Evolutionary conservation across 2,113 vertebrate genomes (phyloP), one percentile per base, ranked within the genome.

Genomic region (Hippoglossus stenolepis): DNA sequence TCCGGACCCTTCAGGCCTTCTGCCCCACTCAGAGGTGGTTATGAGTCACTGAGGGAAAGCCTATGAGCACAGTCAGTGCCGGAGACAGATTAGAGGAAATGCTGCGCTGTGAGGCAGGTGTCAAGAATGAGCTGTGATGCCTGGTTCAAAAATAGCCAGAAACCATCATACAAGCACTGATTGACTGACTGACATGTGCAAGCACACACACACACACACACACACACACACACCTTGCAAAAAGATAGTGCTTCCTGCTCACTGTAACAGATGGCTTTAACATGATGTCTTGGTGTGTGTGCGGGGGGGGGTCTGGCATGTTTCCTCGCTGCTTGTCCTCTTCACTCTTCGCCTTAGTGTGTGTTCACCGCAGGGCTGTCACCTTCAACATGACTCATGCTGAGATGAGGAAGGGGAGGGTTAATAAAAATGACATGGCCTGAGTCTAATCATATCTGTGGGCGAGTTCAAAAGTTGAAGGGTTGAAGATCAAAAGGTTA

Each of bases 261-360:
- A 65, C 54, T 59, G 14, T 74, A 82, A 85, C 90, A 91, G 86
- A 90, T 90, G 84, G 85, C 85, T 78, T 81, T 60, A 80, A 86
- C 83, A 71, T 65, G 69, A 57, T 58, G 53, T 62, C 79, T 54
- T 58, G 58, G 70, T 71, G 74, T 72, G 59, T 82, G 23, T 61
- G 79, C 61, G 28, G 23, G 23, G 23, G 23, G 23, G 2, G 23
- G 79, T n/a, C n/a, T n/a, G n/a, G 66, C 69, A 72, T 77, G 77
- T 75, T 87, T 80, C 65, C 70, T 80, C 24, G 45, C 56, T 24
- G 54, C 72, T 72, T n/a, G 12, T 69, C 38, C 65, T 79, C 62
- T 83, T 71, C 23, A 71, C 53, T 72, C 51, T 13, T 68, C 1
- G 23, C 58, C 73, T 80, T 67, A 2, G 62, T 61, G 75, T 82